Base-by-base conservation (phyloP, 2,888 invertebrate genomes). In the Eucriotettix oculatus region DNA sequence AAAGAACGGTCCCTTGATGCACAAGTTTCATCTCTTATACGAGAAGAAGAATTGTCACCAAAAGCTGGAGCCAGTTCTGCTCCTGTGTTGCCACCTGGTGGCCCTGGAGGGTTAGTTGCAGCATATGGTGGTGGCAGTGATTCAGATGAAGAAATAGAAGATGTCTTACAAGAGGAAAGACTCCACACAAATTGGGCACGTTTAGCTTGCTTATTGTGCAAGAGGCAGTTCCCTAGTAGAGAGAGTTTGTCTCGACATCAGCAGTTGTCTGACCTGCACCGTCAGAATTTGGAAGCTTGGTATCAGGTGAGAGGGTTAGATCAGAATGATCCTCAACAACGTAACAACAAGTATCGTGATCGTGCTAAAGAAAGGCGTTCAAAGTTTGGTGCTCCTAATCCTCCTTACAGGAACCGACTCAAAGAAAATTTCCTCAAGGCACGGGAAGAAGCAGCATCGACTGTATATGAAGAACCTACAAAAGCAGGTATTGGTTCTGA, bases 341-440 rank as follows among this genome's bases (percentile, higher is more conserved):
- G 73, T 56, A 73, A 74, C 64, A 71, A 72, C 61, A 71, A 66
- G 72, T 99, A 99, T 72, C 80, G 98, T 61, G 99, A 99, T 73
- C 79, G 99, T 53, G 99, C 99, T 1, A 96, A 96, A 68, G 99
- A 99, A 69, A 79, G 99, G 44, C 76, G 99, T 57, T 80, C 90
- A 68, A 96, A 96, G 71, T 97, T 91, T 70, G 96, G 96, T 0
- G 89, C 90, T 71, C 87, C 89, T 17, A 89, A 90, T 65, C 83
- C 86, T 66, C 86, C 87, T 0, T 83, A 83, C 61, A 83, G 84
- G 1, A 87, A 86, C 71, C 80, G 81, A 66, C 74, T 85, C 57
- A 86, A 87, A 68, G 86, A 86, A 67, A 83, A 85, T 64, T 87
- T 85, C 67, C 75, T 86, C 65, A 84, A 84, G 68, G 76, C 76